Base-by-base conservation (phyloP, 2,113 vertebrate genomes). In the Cyphomyrus discorhynchus region DNA sequence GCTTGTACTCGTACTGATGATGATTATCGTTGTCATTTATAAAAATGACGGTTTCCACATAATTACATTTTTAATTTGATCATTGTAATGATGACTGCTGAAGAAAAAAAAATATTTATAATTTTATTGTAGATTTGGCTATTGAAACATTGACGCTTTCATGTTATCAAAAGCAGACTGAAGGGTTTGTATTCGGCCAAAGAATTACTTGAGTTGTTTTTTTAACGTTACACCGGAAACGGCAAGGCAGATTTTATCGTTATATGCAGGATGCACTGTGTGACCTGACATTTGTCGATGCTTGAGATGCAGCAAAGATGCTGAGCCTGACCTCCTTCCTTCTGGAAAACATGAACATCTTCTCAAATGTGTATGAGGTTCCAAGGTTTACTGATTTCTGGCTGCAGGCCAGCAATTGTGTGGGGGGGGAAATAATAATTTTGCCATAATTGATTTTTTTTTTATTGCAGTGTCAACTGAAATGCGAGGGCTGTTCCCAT, bases 31-130 rank as follows among this genome's bases (percentile, higher is more conserved):
- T 45, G 46, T 47, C 46, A 85, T 49, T 49, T n/a, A 45, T 85
- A 49, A 47, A 85, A 85, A 85, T 49, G 46, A 85, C 46, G 24
- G 17, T 85, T n/a, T 85, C 45, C 42, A 85, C 82, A 17, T 85
- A 85, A 85, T 85, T 49, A 47, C 42, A 85, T 85, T 85, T 85
- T 85, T 49, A 49, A 49, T 85, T 85, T 46, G 82, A 85, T 47
- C 82, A 24, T n/a, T 1, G 19, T 27, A 85, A 46, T n/a, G 10
- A 46, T 85, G 74, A 80, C 31, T 80, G 17, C 24, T 39, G 74
- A 80, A 42, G 74, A 80, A 80, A 47, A 47, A 82, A 27, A 85
- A 47, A 85, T 46, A 49, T 49, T 85, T n/a, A 8, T n/a, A n/a
- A 27, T 85, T 85, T 85, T n/a, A 85, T 49, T 85, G 24, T 83